Evolutionary conservation across 2,888 invertebrate genomes (phyloP), one percentile per base, ranked within the genome.

Genomic region (Gryllus longicercus): DNA sequence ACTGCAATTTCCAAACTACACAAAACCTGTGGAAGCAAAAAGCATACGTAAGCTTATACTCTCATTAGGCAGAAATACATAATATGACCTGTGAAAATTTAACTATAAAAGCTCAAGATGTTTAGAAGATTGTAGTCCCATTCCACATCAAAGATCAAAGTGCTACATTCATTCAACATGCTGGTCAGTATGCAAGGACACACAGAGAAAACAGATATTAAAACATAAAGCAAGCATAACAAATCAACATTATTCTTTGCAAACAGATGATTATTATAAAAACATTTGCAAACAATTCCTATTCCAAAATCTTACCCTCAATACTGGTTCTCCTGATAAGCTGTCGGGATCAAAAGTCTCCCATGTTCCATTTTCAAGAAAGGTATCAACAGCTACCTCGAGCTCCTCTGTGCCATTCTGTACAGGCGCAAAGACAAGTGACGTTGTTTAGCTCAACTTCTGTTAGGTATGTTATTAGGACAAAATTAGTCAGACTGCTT

Each of bases 281-380:
- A 63, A 63, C 63, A 63, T 18, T 63, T 14, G 63, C 63, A 63
- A 63, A 63, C 63, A 63, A 63, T 63, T 63, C 63, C 63, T 63
- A 63, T 63, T 18, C 63, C 63, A 63, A 38, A 63, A 63, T 85
- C 90, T 89, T 90, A 91, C 91, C 90, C 91, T 89, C 86, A 91
- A 89, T 84, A 90, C 87, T 85, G 88, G 88, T 85, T 90, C 90
- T 85, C 90, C 91, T 84, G 88, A 87, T 85, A 90, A 87, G 86
- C 89, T 89, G 85, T 88, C 88, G 85, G 89, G 88, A 85, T 88
- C 88, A 87, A 89, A 90, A 85, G 87, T 88, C 87, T 91, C 91
- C 91, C 91, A 91, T 85, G 89, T 88, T 85, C 90, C 91, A 86
- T 90, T 90, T 85, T 90, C 91, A 85, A 89, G 87, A 85, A 90